Evolutionary conservation across 2,888 invertebrate genomes (phyloP).

Genomic region (Eupeodes latifasciatus): DNA sequence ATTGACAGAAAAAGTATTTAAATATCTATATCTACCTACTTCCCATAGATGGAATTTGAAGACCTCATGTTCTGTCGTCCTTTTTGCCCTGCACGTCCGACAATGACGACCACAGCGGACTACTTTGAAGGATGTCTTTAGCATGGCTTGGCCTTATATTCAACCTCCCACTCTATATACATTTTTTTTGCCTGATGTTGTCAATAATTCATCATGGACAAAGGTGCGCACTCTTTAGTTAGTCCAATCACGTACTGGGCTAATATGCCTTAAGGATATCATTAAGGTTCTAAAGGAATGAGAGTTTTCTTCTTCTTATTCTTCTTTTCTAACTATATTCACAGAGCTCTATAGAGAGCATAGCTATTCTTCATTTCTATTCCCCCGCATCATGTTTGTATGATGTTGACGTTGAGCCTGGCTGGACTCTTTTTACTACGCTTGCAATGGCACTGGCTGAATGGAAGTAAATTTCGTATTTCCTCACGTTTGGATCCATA

Average conservation of each 20-base stretch:
- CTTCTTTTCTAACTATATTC: slow-evolving; percentile 49
- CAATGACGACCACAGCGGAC: slow-evolving; percentile 4
- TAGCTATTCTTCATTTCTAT: slow-evolving; percentile 33
- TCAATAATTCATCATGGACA: slow-evolving; percentile 75
- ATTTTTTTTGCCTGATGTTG: slow-evolving; percentile 46
- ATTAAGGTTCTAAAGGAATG: slow-evolving; percentile 72
- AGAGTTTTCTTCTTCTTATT: slow-evolving; percentile 63
- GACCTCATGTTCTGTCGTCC: slow-evolving; percentile 54
- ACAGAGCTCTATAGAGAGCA: neutral
- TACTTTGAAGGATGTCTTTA: neutral
- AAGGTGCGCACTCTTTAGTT: slow-evolving; percentile 64
- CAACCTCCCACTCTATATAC: neutral
- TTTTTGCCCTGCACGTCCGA: slow-evolving; percentile 39
- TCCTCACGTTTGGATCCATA: slow-evolving; percentile 65
- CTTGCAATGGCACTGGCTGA: neutral
- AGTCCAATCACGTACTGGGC: slow-evolving; percentile 73
- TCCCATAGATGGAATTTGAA: slow-evolving; percentile 44
- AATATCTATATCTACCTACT: slow-evolving; percentile 42
- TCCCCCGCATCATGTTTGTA: neutral
- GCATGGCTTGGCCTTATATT: neutral
- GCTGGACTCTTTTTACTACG: neutral
- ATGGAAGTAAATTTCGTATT: slow-evolving; percentile 67
- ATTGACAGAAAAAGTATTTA: slow-evolving; percentile 55
- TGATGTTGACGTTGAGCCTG: slow-evolving; percentile 3
- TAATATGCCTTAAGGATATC: slow-evolving; percentile 76